Conservation (phyloP, 1,140 invertebrate genomes). For the Neodiprion fabricii region DNA sequence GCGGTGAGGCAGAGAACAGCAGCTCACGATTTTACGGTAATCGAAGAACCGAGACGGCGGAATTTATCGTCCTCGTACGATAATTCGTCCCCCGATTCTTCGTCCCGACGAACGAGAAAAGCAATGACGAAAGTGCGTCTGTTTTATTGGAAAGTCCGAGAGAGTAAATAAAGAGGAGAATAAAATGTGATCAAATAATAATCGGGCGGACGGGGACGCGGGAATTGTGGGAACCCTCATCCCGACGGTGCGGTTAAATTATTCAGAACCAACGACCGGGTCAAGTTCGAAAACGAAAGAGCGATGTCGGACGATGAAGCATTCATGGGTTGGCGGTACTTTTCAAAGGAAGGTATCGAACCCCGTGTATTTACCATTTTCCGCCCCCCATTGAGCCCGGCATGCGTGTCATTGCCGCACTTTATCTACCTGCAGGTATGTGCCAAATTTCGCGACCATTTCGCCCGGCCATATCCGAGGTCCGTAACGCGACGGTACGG, state of each 20-base stretch:
- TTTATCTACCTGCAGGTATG: too few relatives aligned
- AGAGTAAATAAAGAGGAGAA: too few relatives aligned
- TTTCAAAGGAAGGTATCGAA: not conserved
- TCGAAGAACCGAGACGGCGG: not conserved
- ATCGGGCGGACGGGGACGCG: too few relatives aligned
- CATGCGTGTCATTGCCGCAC: not conserved
- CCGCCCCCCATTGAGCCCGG: not conserved
- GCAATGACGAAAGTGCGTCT: too few relatives aligned
- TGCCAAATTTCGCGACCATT: slow-evolving; percentile 3
- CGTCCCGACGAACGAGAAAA: too few relatives aligned
- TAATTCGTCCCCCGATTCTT: not conserved
- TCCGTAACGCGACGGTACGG: not conserved
- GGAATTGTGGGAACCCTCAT: not conserved
- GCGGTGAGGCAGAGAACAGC: not conserved
- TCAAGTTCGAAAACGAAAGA: slow-evolving; percentile 4
- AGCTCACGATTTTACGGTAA: slow-evolving; percentile 2
- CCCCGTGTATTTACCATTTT: not conserved
- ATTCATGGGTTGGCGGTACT: not conserved
- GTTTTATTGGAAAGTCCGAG: too few relatives aligned
- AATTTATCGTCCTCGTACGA: not conserved
- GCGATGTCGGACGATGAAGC: not conserved
- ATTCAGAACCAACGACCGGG: not conserved
- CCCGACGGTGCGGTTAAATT: not conserved
- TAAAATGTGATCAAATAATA: too few relatives aligned
- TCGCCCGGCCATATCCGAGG: not conserved